Base-by-base conservation (phyloP, 2,888 invertebrate genomes). In the Pterobdella sp. region DNA sequence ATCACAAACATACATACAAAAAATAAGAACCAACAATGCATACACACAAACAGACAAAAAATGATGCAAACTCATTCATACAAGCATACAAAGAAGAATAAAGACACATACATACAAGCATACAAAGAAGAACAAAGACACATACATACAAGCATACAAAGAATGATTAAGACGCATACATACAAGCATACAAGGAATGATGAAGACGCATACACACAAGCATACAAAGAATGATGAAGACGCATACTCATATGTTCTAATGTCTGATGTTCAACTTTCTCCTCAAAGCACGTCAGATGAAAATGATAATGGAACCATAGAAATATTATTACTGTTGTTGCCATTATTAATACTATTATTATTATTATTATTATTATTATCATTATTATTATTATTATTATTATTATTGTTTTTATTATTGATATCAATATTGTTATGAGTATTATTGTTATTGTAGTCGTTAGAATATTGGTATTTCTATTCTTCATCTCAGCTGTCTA, bases 111-210 rank as follows among this genome's bases (percentile, higher is more conserved):
- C 35, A 65, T 34, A 65, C 35, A 65, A 29, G 32, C 35, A 65
- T 34, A 65, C 35, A 65, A 29, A 65, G 22, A 65, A 29, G 32
- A 18, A 65, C 66, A 65, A 18, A 65, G 31, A 65, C 35, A 65
- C 66, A 65, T 29, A 65, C 66, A 65, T 29, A 65, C 66, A 65
- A 18, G 32, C 66, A 65, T 29, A 65, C 66, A 65, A 18, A 65
- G 31, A 65, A 18, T 31, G 4, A 65, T 29, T 31, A 4, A 65
- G 22, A 65, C 66, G 32, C 35, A 65, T 34, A 65, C 66, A 65
- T 34, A 65, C 66, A 65, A 29, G 32, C 66, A 65, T 26, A 63
- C 63, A 63, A 10, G n/a, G 10, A 42, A 7, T 14, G 10, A 42
- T 18, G 18, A 7, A 42, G 10, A 42, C 42, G 18, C 42, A 42